Evolutionary conservation across 2,113 vertebrate species (phyloP).

Genomic region (Malaclemys terrapin): DNA sequence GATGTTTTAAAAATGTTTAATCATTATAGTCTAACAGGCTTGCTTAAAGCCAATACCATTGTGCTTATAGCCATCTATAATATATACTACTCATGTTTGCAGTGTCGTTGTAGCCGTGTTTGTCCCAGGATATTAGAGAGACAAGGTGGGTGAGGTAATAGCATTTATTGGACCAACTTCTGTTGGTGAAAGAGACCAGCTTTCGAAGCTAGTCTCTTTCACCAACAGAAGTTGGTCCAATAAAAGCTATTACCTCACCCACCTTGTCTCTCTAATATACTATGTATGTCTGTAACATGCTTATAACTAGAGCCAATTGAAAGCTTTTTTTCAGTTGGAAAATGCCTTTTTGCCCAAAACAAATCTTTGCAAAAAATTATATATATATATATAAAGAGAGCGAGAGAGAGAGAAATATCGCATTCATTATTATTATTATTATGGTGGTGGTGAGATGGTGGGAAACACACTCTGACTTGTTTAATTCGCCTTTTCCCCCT

Average conservation of each 20-base stretch:
- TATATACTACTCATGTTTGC: not conserved
- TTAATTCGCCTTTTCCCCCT: not conserved
- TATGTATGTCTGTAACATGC: not conserved
- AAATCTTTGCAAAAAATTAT: not conserved
- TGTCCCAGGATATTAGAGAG: not conserved
- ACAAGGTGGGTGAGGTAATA: not conserved
- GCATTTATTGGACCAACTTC: not conserved
- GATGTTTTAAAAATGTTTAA: slow-evolving; percentile 23
- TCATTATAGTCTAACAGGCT: not conserved
- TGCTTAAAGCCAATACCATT: slow-evolving; percentile 1
- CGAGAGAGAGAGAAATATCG: not conserved
- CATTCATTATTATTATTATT: not conserved
- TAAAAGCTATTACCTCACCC: not conserved
- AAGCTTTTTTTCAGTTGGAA: not conserved
- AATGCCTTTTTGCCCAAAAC: not conserved
- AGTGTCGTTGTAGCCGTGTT: not conserved
- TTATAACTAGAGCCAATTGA: not conserved
- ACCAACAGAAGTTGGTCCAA: not conserved
- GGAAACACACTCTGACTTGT: not conserved
- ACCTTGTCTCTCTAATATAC: not conserved
- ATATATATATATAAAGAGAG: too few species aligned
- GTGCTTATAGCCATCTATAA: not conserved
- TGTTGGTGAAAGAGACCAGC: not conserved
- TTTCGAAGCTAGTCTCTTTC: not conserved
- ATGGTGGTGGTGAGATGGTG: not conserved